These are phyloP conservation scores for Tangara arthus DNA, from an alignment of 2,797 vertebrate genomes.

Conservation along the genomic window DNA sequence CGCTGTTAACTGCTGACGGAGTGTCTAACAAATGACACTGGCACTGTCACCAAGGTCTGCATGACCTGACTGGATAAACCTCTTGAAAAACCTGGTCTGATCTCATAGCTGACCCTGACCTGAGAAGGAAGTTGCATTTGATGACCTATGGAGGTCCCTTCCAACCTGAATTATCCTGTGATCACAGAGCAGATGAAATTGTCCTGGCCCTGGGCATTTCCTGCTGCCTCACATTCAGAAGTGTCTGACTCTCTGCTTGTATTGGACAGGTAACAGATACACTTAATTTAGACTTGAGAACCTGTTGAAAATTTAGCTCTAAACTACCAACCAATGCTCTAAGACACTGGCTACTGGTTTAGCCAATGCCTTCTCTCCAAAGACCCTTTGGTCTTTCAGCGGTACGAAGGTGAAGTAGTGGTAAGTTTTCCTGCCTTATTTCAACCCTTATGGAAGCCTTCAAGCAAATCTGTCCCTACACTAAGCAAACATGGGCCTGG, in stretches of 20 bases:
- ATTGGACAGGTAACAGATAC: neutral
- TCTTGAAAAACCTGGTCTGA: neutral
- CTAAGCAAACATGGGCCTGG: neutral
- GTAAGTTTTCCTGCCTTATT: neutral
- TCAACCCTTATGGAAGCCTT: neutral
- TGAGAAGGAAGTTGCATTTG: neutral
- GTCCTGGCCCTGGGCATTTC: neutral
- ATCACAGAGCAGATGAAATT: neutral
- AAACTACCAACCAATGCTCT: neutral
- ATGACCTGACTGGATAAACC: neutral
- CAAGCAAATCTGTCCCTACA: neutral
- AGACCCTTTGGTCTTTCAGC: neutral
- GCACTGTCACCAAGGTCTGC: neutral
- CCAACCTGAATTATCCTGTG: neutral
- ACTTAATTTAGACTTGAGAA: neutral
- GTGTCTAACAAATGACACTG: neutral
- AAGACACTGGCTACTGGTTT: neutral
- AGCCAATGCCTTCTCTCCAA: neutral
- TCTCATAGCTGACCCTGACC: neutral
- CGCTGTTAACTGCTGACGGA: accelerated
- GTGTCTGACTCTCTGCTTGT: neutral
- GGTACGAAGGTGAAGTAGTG: neutral
- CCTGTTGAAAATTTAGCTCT: neutral
- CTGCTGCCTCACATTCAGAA: neutral
- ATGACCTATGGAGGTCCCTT: neutral